Evolutionary conservation across 2,113 vertebrate genomes (phyloP).

Genomic region (Pomatostomus ruficeps): DNA sequence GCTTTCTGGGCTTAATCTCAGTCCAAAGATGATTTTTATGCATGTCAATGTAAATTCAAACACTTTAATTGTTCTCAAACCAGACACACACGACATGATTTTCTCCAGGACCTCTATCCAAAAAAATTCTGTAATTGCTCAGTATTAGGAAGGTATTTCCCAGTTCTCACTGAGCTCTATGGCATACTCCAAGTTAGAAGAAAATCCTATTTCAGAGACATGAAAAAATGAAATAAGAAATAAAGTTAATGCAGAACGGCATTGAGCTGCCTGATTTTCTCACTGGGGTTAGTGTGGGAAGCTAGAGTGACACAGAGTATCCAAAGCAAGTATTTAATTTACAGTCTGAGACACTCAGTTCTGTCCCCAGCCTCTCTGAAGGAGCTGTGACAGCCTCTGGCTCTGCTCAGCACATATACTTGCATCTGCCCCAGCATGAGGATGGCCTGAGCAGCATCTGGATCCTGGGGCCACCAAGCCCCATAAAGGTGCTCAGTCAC

Average conservation of each 20-base stretch:
- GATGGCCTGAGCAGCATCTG: neutral
- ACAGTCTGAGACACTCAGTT: neutral
- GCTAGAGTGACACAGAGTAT: neutral
- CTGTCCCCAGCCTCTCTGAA: rapidly evolving
- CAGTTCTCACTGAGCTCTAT: neutral
- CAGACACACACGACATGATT: neutral
- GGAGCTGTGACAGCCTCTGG: neutral
- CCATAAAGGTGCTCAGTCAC: neutral
- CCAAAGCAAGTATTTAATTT: neutral
- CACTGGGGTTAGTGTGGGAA: neutral
- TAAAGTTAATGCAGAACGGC: neutral
- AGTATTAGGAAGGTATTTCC: neutral
- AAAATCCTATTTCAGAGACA: neutral
- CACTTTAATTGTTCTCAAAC: neutral
- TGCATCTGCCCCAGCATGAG: neutral
- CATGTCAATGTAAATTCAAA: constrained; percentile 1
- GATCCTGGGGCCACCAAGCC: neutral
- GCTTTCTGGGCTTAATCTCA: constrained; percentile 12
- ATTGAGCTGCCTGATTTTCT: neutral
- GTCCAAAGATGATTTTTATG: neutral
- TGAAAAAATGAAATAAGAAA: neutral
- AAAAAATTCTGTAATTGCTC: neutral
- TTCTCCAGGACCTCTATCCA: neutral
- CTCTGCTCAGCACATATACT: neutral
- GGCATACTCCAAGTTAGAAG: neutral